Conservation (phyloP, 2,797 vertebrate species). For the Enteromius unitaeniatus region DNA sequence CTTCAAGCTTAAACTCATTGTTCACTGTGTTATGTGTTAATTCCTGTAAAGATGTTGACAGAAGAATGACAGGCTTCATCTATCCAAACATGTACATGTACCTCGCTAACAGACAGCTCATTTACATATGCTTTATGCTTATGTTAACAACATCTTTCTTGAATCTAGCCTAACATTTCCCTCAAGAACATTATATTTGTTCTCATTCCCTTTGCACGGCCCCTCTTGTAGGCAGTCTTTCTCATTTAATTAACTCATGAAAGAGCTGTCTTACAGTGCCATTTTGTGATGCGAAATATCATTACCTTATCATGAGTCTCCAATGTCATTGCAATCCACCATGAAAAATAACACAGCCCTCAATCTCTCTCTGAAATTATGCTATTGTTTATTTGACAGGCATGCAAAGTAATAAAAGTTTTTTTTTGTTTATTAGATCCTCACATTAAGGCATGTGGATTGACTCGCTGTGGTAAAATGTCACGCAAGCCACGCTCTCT, state of each 20-base stretch:
- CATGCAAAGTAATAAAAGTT: constrained; percentile 40
- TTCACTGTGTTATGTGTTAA: background rate
- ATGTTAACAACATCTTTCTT: constrained; percentile 2
- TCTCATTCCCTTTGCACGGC: background rate
- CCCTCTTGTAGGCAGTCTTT: constrained; percentile 3
- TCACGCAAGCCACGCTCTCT: constrained; percentile 65
- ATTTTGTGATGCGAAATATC: constrained; percentile 18
- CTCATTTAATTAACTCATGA: constrained; percentile 40
- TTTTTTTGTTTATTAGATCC: constrained; percentile 19
- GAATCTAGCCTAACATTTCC: background rate
- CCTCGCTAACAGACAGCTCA: background rate
- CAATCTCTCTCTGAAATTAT: constrained; percentile 33
- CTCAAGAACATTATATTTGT: constrained; percentile 4
- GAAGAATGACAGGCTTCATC: constrained; percentile 20
- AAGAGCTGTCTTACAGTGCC: constrained; percentile 34
- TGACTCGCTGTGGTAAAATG: constrained; percentile 68
- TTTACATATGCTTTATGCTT: background rate
- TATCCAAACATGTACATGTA: background rate
- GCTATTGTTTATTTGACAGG: constrained; percentile 36
- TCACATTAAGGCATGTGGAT: constrained; percentile 52
- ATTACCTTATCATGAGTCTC: constrained; percentile 21
- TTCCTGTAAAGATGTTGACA: background rate
- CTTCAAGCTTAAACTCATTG: background rate
- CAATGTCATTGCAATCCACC: constrained; percentile 12
- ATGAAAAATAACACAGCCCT: constrained; percentile 26